Evolutionary conservation across 37 sponge, comb jelly and placozoan species (phyloP).

Genomic region (Dysidea cf. avara): DNA sequence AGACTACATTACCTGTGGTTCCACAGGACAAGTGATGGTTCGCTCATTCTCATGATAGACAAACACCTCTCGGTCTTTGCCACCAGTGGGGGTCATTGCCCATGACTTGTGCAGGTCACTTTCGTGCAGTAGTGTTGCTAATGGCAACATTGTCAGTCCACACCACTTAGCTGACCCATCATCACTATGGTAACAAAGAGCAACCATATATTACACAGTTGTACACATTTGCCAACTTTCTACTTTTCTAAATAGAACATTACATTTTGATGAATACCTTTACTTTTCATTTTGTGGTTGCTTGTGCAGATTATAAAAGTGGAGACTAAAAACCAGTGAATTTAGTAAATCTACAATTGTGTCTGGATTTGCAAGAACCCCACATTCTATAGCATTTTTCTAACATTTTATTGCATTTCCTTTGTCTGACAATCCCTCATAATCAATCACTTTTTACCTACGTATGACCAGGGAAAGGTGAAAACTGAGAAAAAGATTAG

Average conservation of each 20-base stretch:
- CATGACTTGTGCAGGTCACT: background rate
- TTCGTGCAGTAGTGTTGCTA: slow-evolving; percentile 18
- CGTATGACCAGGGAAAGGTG: too few relatives aligned
- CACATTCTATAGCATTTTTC: too few relatives aligned
- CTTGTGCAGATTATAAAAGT: too few relatives aligned
- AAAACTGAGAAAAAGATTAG: too few relatives aligned
- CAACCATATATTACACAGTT: background rate
- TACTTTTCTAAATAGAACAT: background rate
- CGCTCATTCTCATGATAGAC: slow-evolving; percentile 6
- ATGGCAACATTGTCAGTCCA: slow-evolving; percentile 23
- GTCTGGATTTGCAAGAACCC: too few relatives aligned
- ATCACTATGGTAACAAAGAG: slow-evolving; percentile 1
- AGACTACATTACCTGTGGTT: slow-evolving; percentile 44
- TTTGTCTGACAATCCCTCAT: too few relatives aligned
- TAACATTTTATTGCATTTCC: too few relatives aligned
- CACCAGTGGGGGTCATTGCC: background rate
- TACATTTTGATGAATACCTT: too few relatives aligned
- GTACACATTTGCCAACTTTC: background rate
- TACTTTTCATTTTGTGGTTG: too few relatives aligned
- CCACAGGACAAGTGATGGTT: slow-evolving; percentile 7
- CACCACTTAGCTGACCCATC: slow-evolving; percentile 34
- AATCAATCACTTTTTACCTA: too few relatives aligned
- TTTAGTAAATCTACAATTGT: too few relatives aligned
- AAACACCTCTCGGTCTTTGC: background rate
- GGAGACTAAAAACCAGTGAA: too few relatives aligned